Evolutionary conservation across 2,888 invertebrate species (phyloP), one percentile per base, ranked within the genome.

Genomic region (Lithophane leautieri): DNA sequence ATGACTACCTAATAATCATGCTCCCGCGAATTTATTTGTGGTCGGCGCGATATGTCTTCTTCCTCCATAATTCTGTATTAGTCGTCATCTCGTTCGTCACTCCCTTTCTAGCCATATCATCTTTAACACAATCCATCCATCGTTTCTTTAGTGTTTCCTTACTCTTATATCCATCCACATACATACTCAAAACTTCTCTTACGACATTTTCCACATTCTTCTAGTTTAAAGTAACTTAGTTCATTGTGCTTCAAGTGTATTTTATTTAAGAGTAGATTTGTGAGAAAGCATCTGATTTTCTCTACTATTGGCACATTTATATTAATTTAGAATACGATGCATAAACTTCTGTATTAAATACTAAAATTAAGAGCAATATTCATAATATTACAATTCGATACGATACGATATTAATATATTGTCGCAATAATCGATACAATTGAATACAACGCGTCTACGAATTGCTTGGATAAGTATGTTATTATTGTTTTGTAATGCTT

Each of bases 401-500:
- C n/a, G n/a, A n/a, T n/a, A n/a, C n/a, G n/a, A n/a, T n/a, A n/a
- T n/a, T n/a, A 19, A 22, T 40, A 14, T 28, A 54, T 34, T 56
- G 25, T 42, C 34, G 4, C 19, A 19, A 47, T 11, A 47, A 34
- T 11, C 11, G 42, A 42, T 11, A 22, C 54, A 42, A 65, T 73
- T 42, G 75, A 69, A 47, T 47, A 60, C 34, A 28, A 28, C 25
- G 34, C 28, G n/a, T 70, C 50, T 47, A 65, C 60, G 7, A 73
- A 65, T 69, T 61, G 54, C 22, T 70, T 47, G 52, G 2, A 56
- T 44, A 25, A 28, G 54, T 28, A 58, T 11, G n/a, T 47, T 54
- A 47, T 70, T 69, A 47, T 61, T 70, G 25, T 72, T 78, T 68
- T 28, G 47, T 16, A 19, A 34, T 40, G 40, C n/a, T 47, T 81